Base-by-base conservation (phyloP, 2,113 vertebrate species). In the Syngnathoides biaculeatus region DNA sequence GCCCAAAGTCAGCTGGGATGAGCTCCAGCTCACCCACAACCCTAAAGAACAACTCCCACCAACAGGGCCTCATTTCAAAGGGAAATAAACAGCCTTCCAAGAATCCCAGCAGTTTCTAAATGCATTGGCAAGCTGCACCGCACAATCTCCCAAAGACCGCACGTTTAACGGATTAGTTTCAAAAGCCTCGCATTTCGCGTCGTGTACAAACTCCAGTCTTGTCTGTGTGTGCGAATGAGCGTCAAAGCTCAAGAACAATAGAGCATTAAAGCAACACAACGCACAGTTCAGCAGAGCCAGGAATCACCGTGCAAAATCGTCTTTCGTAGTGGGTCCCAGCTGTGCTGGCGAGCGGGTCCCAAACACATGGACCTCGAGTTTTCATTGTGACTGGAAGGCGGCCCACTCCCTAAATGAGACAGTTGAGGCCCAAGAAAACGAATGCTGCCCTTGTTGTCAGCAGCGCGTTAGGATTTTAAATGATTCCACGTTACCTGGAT, bases 401-500 rank as follows among this genome's bases (percentile, higher is more conserved):
- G 58, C 30, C 30, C 38, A 17, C 35, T 60, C 12, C 35, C 58
- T 20, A 39, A 35, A 60, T 39, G 35, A 60, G 35, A 60, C 35
- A 60, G 30, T 39, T 1, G 15, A n/a, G 30, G 14, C 56, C 30
- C 56, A 38, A 38, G 56, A 19, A 35, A 58, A 30, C 27, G 13
- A 35, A 58, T 19, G 56, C 14, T 58, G 7, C 26, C 26, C 14
- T 58, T 19, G 15, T 58, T 19, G 56, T 58, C 48, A 52, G n/a
- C 56, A 35, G 17, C 27, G 35, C 27, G 35, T 30, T 30, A 38
- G 15, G 14, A 8, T 58, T 58, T 35, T 17, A 58, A 58, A 58
- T 58, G 27, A 58, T 58, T 52, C 48, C 48, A 52, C 22, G 48
- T 52, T 52, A 52, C 48, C 48, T 52, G 48, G 48, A 52, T n/a